Evolutionary conservation across 2,888 invertebrate genomes (phyloP), one percentile per base, ranked within the genome.

Genomic region (Zygogramma bicolorata): DNA sequence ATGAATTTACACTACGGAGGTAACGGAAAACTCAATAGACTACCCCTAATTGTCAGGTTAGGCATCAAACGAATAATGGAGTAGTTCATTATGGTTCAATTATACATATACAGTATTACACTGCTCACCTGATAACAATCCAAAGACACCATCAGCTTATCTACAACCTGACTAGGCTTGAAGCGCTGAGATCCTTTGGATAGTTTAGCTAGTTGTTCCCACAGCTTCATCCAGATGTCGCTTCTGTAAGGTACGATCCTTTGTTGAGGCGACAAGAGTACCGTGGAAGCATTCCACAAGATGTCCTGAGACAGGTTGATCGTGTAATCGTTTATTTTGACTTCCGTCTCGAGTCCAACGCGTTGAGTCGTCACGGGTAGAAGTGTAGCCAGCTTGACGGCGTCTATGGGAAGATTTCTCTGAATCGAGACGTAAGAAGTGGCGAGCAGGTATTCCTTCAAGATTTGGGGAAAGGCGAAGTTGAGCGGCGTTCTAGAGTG

Each of bases 171-270:
- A 59, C 89, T 90, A 0, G 93, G 92, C 68, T 89, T 89, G 80
- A 94, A 93, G 68, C 92, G 90, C 13, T 88, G 90, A 76, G 89
- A 89, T 62, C 90, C 90, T 79, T 91, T 90, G 15, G 89, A 90
- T 49, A 89, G 88, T 81, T 90, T 90, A 62, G 90, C 89, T 34
- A 94, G 89, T 75, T 92, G 91, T 79, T 92, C 93, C 94, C 95
- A 95, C 78, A 95, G 87, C 75, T 92, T 90, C 46, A 94, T 95
- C 95, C 95, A 96, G 81, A 94, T 90, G 86, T 96, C 95, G 75
- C 92, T 92, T 63, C 93, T 89, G 86, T 94, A 95, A 70, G 95
- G 95, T n/a, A 93, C 91, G 59, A 96, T 90, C 74, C 96, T 90
- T 86, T 96, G 95, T 69, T 95, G 92, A 1, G 95, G 95, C 2